A percentile compares a stretch with the other conserved stretches of the same genome.
These are phyloP conservation scores for Melanotaenia nigrans DNA, from an alignment of 2,797 vertebrate species.

Conservation along the genomic window DNA sequence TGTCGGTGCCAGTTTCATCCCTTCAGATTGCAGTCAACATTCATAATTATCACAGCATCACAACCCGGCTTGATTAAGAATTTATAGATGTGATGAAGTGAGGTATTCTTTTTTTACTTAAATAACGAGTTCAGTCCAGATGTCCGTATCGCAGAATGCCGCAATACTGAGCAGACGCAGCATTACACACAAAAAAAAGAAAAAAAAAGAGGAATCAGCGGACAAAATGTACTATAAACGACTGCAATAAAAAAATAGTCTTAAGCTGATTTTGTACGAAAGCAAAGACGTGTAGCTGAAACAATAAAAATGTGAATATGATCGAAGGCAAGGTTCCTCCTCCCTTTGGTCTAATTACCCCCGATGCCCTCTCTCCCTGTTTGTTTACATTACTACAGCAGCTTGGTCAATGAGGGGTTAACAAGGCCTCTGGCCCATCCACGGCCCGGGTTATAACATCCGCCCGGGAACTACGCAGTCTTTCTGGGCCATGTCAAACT, in stretches of 20 bases:
- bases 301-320: conserved; percentile 17
- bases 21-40: conserved; percentile 64
- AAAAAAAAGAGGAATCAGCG: conserved; percentile 32
- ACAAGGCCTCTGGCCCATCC: conserved; percentile 81
- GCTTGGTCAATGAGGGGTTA: conserved; percentile 76
- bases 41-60: conserved; percentile 57
- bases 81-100: conserved; percentile 25
- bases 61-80: conserved; percentile 27
- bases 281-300: conserved; percentile 24
- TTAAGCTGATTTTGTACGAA: conserved; percentile 13
- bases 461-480: conserved; percentile 65
- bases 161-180: conserved; percentile 60
- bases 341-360: conserved; percentile 82
- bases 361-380: conserved; percentile 78
- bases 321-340: conserved; percentile 50
- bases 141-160: conserved; percentile 54
- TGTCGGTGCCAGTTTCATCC: conserved; percentile 64
- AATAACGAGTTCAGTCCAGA: conserved; percentile 43
- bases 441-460: conserved; percentile 76
- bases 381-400: conserved; percentile 86
- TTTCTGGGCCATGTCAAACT: conserved; percentile 52
- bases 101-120: conserved; percentile 26
- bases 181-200: conserved; percentile 22
- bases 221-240: conserved; percentile 68
- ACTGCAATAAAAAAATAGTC: conserved; percentile 25